phyloP scores from a whole-genome alignment of 2,888 invertebrate species.

The Drosophila nr. medialis region DNA sequence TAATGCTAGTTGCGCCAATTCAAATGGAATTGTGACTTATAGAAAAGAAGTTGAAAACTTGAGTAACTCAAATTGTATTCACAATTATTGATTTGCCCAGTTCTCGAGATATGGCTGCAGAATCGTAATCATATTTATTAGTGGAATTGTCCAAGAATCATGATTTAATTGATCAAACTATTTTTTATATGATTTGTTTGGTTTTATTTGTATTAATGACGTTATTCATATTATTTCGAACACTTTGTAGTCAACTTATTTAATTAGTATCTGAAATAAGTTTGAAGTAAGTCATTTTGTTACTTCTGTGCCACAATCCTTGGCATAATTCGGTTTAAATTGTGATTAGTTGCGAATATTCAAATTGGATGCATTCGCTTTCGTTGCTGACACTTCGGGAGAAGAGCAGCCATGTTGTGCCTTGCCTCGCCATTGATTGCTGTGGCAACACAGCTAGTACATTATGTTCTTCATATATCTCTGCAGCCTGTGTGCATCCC shows the following conservation, averaged over 20 bases:
- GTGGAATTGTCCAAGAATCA: neutral
- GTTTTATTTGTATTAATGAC: neutral
- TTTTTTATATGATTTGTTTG: too few species aligned
- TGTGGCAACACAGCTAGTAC: constrained; percentile 1
- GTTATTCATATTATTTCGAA: neutral
- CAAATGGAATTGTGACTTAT: neutral
- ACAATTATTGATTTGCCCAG: neutral
- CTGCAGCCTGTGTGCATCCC: neutral
- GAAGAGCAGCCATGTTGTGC: neutral
- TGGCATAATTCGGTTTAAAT: neutral
- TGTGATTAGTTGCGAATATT: neutral
- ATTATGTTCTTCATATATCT: neutral
- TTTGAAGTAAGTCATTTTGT: too few species aligned
- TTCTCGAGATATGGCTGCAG: too few species aligned
- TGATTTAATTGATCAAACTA: neutral
- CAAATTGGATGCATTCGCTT: neutral
- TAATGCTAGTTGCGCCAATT: constrained; percentile 2
- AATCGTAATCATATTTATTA: neutral
- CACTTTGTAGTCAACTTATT: neutral
- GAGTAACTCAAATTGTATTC: neutral
- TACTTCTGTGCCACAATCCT: neutral
- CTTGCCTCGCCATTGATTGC: constrained; percentile 2
- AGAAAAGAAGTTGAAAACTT: neutral
- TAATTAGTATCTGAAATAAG: neutral
- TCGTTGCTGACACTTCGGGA: neutral